phyloP scores from a whole-genome alignment of 2,113 vertebrate genomes.

The Platycercus adscitus region DNA sequence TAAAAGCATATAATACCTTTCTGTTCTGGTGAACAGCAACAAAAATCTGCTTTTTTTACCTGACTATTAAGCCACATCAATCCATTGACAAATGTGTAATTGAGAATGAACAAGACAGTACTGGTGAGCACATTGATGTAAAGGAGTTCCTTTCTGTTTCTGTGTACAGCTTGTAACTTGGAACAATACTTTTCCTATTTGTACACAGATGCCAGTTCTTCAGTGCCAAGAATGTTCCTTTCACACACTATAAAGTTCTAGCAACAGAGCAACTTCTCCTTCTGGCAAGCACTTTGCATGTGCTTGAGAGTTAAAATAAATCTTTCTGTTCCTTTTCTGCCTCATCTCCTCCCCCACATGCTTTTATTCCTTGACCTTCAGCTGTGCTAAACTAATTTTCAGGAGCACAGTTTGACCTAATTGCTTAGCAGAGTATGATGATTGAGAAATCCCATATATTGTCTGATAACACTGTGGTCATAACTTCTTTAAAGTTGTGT shows the following conservation, averaged over 20 bases:
- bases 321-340: constrained; percentile 21
- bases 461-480: neutral
- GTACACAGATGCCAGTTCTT: constrained; percentile 4
- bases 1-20: neutral
- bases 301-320: constrained; percentile 19
- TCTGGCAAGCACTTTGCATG: neutral
- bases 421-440: constrained; percentile 57
- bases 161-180: neutral
- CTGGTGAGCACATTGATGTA: neutral
- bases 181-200: constrained; percentile 4
- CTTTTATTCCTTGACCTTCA: constrained; percentile 47
- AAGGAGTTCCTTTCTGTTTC: constrained; percentile 2
- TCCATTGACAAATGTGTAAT: neutral
- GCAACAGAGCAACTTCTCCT: neutral
- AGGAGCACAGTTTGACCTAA: constrained; percentile 54
- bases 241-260: constrained; percentile 11
- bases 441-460: neutral
- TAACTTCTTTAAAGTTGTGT: constrained; percentile 14
- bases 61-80: neutral
- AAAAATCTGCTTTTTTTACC: neutral
- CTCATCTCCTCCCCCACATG: neutral
- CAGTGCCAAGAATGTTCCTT: constrained; percentile 19
- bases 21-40: neutral
- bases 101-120: neutral
- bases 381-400: constrained; percentile 35